Evolutionary conservation across 2,888 invertebrate genomes (phyloP).

Genomic region (Tachina grossa): DNA sequence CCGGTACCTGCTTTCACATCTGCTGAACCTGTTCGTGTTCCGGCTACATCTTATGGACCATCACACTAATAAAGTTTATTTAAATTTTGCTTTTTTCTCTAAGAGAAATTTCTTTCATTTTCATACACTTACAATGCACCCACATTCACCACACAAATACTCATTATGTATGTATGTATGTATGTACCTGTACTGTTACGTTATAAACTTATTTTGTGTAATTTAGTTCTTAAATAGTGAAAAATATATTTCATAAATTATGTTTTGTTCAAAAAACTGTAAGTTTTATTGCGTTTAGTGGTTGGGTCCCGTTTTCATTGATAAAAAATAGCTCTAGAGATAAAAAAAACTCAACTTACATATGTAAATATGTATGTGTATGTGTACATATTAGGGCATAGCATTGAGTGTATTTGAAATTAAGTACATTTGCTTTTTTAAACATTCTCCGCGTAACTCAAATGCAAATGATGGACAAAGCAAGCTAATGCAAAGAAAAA

Average conservation of each 20-base stretch:
- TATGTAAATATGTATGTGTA: no score
- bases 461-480: no score
- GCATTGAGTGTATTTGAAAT: no score
- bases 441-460: no score
- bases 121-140: slow-evolving; percentile 11
- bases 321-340: no score
- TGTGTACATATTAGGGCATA: no score
- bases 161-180: slow-evolving; percentile 22
- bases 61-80: slow-evolving; percentile 67
- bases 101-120: slow-evolving; percentile 46
- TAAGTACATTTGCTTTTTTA: no score
- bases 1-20: slow-evolving; percentile 51
- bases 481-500: no score
- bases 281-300: no score
- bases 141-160: not conserved
- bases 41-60: slow-evolving; percentile 77
- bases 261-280: no score
- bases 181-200: slow-evolving; percentile 41
- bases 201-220: slow-evolving; percentile 45
- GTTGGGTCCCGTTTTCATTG: no score
- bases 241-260: not conserved
- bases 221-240: slow-evolving; percentile 32
- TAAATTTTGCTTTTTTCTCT: slow-evolving; percentile 31
- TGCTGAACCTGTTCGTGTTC: slow-evolving; percentile 72
- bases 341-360: no score